phyloP scores from a whole-genome alignment of 2,797 vertebrate species.

The Brotula barbata region DNA sequence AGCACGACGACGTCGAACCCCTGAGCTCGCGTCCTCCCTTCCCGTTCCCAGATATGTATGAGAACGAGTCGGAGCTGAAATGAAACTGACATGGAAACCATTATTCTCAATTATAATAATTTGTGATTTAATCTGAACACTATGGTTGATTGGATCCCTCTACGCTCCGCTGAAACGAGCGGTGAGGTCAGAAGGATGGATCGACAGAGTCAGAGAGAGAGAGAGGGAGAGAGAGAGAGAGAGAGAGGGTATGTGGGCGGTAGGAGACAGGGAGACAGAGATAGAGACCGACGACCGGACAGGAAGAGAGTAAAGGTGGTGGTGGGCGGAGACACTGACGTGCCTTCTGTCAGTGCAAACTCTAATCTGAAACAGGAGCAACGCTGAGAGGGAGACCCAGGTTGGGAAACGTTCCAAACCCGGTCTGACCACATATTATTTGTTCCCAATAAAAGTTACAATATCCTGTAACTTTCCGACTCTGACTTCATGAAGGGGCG shows the following conservation, averaged over 20 bases:
- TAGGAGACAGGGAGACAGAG: slow-evolving; percentile 19
- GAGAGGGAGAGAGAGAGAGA: slow-evolving; percentile 47
- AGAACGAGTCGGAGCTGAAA: slow-evolving; percentile 63
- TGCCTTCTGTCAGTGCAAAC: slow-evolving; percentile 49
- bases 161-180: slow-evolving; percentile 55
- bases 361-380: slow-evolving; percentile 75
- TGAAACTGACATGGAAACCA: slow-evolving; percentile 76
- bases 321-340: slow-evolving; percentile 31
- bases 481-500: slow-evolving; percentile 28
- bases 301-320: slow-evolving; percentile 17
- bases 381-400: slow-evolving; percentile 50
- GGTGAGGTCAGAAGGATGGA: slow-evolving; percentile 67
- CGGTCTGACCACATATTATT: slow-evolving; percentile 54
- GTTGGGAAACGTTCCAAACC: slow-evolving; percentile 62
- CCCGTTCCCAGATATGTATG: slow-evolving; percentile 56
- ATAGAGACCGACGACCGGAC: slow-evolving; percentile 29
- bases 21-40: slow-evolving; percentile 28
- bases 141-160: slow-evolving; percentile 68
- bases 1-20: slow-evolving; percentile 25
- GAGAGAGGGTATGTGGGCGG: slow-evolving; percentile 17
- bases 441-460: slow-evolving; percentile 71
- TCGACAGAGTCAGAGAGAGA: slow-evolving; percentile 44
- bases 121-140: slow-evolving; percentile 76
- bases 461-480: slow-evolving; percentile 56
- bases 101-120: slow-evolving; percentile 77